These are phyloP conservation scores for Acyrthosiphon pisum DNA, from an alignment of 1,140 invertebrate species.

Conservation along the genomic window DNA sequence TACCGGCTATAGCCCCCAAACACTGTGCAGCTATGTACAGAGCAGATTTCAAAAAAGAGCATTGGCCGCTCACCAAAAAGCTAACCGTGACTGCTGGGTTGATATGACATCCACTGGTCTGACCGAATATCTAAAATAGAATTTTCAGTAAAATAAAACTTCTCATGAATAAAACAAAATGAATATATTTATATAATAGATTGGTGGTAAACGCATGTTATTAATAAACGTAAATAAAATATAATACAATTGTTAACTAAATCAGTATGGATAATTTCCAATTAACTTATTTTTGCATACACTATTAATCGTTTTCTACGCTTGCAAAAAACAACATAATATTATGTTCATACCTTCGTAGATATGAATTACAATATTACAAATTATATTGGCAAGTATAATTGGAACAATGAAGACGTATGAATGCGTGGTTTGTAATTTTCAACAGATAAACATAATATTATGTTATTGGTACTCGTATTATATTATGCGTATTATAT, in stretches of 20 bases:
- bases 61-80: conserved; percentile 79
- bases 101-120: conserved; percentile 87
- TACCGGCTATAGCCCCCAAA: conserved; percentile 80
- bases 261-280: neutral
- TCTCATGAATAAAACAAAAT: neutral
- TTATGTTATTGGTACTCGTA: neutral
- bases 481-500: neutral
- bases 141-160: conserved; percentile 23
- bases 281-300: neutral
- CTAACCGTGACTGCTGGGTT: conserved; percentile 87
- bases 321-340: neutral
- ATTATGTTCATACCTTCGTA: neutral
- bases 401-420: neutral
- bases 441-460: neutral
- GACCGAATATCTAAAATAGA: conserved; percentile 75
- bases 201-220: neutral
- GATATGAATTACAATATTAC: neutral
- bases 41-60: conserved; percentile 75
- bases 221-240: neutral
- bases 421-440: neutral
- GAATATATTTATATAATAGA: neutral
- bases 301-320: neutral
- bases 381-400: neutral
- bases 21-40: conserved; percentile 82
- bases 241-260: neutral